Base-by-base conservation (phyloP, 2,113 vertebrate species). In the Antechinus flavipes region DNA sequence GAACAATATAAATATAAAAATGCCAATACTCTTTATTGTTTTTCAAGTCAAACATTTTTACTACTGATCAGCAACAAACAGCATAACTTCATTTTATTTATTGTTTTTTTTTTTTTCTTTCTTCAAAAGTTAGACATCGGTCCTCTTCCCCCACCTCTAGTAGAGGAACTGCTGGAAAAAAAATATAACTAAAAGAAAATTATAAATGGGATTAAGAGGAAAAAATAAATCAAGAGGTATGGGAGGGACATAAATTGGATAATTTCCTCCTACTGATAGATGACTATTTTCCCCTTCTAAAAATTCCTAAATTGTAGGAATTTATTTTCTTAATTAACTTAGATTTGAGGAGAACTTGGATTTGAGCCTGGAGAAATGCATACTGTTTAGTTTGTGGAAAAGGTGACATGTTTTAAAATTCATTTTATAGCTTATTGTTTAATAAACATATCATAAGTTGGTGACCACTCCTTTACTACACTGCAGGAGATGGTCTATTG, bases 361-460 rank as follows among this genome's bases (percentile, higher is more conserved):
- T 93, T 93, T 61, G 61, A 93, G 46, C 25, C 90, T 52, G 58
- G 16, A n/a, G 91, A 53, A 97, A n/a, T 94, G 91, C 56, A 90
- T 76, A 55, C 19, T 94, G 35, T 93, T 96, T n/a, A 14, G 27
- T 92, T 50, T 95, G 42, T 93, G 10, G 50, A 93, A 90, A 96
- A 91, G 3, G 0, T 46, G 24, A 56, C 61, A 90, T 0, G 5
- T 89, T 91, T 96, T 90, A 54, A 95, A 94, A 56, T 90, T 90
- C 24, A 91, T 68, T 68, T 92, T 50, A 52, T 95, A 22, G 7
- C 7, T 95, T 91, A 90, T 54, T 68, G n/a, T 91, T 89, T 95
- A 92, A 95, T 49, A 93, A 94, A 93, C 53, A 56, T 47, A 61
- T 93, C 54, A 4, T 0, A 0, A 26, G 22, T 93, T 89, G 91